phyloP scores from a whole-genome alignment of 2,113 vertebrate species.

The Upupa epops region DNA sequence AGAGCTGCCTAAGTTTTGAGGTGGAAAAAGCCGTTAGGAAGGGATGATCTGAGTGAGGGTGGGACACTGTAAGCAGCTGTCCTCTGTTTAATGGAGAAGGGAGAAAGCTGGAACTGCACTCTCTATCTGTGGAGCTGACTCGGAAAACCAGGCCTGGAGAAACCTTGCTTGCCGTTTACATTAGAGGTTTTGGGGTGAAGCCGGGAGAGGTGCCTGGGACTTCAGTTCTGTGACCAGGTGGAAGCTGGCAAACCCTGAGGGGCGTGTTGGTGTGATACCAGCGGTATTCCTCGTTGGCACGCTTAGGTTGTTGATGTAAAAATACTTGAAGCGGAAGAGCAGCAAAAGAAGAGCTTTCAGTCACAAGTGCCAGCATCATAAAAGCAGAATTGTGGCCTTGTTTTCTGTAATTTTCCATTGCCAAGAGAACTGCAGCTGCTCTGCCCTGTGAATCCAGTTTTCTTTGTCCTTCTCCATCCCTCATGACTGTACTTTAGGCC shows the following conservation, averaged over 20 bases:
- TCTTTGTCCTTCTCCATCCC: not conserved
- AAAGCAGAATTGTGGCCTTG: not conserved
- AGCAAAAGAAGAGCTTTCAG: not conserved
- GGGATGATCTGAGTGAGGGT: not conserved
- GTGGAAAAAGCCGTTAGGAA: not conserved
- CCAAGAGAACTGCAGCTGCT: not conserved
- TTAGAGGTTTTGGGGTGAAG: not conserved
- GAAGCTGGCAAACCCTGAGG: not conserved
- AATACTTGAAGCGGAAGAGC: not conserved
- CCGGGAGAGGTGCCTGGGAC: not conserved
- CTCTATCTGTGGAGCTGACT: not conserved
- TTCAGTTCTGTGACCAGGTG: not conserved
- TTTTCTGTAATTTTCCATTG: conserved; percentile 37
- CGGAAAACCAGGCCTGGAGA: not conserved
- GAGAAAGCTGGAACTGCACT: not conserved
- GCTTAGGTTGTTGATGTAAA: not conserved
- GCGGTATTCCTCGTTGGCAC: not conserved
- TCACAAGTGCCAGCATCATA: not conserved
- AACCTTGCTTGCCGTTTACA: not conserved
- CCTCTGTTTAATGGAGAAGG: not conserved
- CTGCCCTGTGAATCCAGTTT: not conserved
- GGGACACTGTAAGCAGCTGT: not conserved
- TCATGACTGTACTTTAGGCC: not conserved
- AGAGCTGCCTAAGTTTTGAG: not conserved
- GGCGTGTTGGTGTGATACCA: fast-evolving